Evolutionary conservation across 2,888 invertebrate species (phyloP), one percentile per base, ranked within the genome.

Genomic region (Clistopyga incitator): DNA sequence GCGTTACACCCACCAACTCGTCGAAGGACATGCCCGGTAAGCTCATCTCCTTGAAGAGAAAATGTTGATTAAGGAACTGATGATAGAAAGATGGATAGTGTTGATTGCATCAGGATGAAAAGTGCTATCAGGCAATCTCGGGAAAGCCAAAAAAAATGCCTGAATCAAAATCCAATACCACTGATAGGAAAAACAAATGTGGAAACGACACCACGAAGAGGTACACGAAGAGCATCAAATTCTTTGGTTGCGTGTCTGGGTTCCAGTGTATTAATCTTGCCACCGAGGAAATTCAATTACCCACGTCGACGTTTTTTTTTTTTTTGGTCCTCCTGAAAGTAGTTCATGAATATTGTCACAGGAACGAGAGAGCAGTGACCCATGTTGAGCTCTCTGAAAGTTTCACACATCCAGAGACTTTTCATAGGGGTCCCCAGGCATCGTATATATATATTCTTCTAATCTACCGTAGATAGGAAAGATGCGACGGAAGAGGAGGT

Each of bases 271-370:
- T 50, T 20, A n/a, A 52, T 52, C 20, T 20, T 52, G 50, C 50
- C 4, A 8, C 20, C 2, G 50, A 38, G 1, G 34, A 56, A 71
- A 71, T 54, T 54, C 6, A 25, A 68, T 71, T 54, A 54, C 38
- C 20, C 15, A 38, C 23, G 23, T 54, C 20, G 42, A 18, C 15
- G 54, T 71, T 11, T 70, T 70, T n/a, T n/a, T 6, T 38, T 71
- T 11, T 70, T 52, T 20, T 54, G 34, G 23, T 8, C 23, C 25
- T 8, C 23, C 25, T 25, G 25, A 11, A 56, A 56, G 3, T 0
- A 23, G 25, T 13, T 56, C 11, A 56, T 23, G 8, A 10, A 38
- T 10, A 8, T 38, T 38, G 8, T 8, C 10, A 10, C 8, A 10
- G 8, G 2, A 20, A 10, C 54, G 10, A 54, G 54, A 4, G 54